Conservation (phyloP, 2,113 vertebrate species). For the Rhinogobius similis region DNA sequence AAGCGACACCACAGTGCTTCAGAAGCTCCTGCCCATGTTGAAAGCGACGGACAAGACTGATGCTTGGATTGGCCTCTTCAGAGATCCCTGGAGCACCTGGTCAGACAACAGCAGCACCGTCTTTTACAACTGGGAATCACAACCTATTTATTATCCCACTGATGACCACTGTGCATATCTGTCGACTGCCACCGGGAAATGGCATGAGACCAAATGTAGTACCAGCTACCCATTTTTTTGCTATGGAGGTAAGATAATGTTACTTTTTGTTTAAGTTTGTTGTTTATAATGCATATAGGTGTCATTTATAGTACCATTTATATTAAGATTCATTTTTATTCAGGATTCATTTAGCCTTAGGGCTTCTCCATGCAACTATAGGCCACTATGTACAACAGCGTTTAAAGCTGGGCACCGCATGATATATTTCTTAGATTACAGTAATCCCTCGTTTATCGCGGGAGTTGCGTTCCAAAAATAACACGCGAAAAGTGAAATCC, state of each 20-base stretch:
- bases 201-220: not conserved
- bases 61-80: constrained; percentile 7
- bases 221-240: not conserved
- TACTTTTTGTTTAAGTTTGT: not conserved
- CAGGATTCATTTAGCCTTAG: too few species aligned
- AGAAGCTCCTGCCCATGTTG: not conserved
- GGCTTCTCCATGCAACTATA: too few species aligned
- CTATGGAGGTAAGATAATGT: not conserved
- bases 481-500: too few species aligned
- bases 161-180: not conserved
- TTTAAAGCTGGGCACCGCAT: too few species aligned
- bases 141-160: not conserved
- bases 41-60: accelerated
- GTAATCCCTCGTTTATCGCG: too few species aligned
- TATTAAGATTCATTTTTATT: too few species aligned
- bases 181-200: not conserved
- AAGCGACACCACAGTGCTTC: constrained; percentile 1
- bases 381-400: too few species aligned
- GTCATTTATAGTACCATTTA: too few species aligned
- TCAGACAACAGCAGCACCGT: constrained; percentile 13
- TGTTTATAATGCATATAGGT: not conserved
- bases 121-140: not conserved
- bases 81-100: constrained; percentile 9
- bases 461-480: too few species aligned
- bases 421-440: too few species aligned